Evolutionary conservation across 2,113 vertebrate genomes (phyloP), one percentile per base, ranked within the genome.

Genomic region (Drymodes brunneopygia): DNA sequence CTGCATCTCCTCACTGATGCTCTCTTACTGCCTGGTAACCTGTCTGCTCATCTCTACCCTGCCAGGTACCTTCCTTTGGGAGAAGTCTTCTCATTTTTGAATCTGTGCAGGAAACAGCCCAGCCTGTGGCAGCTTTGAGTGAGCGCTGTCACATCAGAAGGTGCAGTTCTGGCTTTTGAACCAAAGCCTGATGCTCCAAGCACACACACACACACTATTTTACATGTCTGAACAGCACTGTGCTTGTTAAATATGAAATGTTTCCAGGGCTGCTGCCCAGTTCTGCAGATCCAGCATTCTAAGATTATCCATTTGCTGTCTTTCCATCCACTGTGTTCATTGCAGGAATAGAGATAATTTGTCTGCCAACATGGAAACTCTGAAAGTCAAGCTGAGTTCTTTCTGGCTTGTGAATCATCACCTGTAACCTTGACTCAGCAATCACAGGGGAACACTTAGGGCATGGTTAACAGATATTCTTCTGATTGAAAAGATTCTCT

Each of bases 291-390:
- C 67, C 31, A 81, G 51, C 28, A 71, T 51, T 78, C 78, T 81
- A 80, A 95, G 94, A 83, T 90, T 89, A 92, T 87, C 65, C 89
- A 53, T 83, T 89, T 95, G 45, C 91, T 96, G 36, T 90, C 70
- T 95, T 94, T 88, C 54, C 57, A 61, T 88, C 80, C 65, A 22
- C n/a, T 44, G 15, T 35, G 86, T 31, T 89, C 42, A 28, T 44
- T 81, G 53, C 73, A 87, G 70, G 65, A 72, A 42, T 18, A 53
- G 90, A 80, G 83, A 91, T 64, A 4, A 9, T 45, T 65, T 91
- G 2, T 50, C 56, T 92, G 66, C 70, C 91, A 95, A 1, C 54
- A 21, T 47, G 81, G 91, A 81, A 95, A 88, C 50, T 91, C 86
- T 95, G 73, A 57, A 92, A 88, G 57, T 71, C 2, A 1, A 75